Evolutionary conservation across 2,113 vertebrate genomes (phyloP).

Genomic region (Myxocyprinus asiaticus): DNA sequence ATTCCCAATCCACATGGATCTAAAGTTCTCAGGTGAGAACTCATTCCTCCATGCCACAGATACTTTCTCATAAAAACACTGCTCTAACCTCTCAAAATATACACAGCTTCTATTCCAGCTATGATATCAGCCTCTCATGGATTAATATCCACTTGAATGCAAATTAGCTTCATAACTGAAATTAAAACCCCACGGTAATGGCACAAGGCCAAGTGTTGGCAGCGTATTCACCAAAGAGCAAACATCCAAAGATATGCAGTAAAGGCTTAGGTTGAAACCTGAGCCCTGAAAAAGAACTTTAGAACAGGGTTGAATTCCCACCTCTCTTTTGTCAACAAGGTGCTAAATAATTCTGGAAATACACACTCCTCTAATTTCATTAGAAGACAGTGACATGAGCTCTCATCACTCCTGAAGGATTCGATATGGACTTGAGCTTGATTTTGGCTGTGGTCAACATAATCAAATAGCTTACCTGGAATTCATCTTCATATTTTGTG

Average conservation of each 20-base stretch:
- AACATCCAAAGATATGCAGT: conserved; percentile 55
- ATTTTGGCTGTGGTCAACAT: neutral
- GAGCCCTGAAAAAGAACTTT: conserved; percentile 57
- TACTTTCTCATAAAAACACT: neutral
- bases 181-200: conserved; percentile 27
- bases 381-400: neutral
- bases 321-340: conserved; percentile 64
- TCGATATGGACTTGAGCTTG: neutral
- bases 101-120: neutral
- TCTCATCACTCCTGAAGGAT: neutral
- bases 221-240: conserved; percentile 44
- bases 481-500: neutral
- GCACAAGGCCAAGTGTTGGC: conserved; percentile 5
- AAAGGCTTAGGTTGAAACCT: conserved; percentile 59
- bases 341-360: conserved; percentile 76
- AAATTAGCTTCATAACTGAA: conserved; percentile 42
- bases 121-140: neutral
- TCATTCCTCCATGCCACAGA: neutral
- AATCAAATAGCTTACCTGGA: neutral
- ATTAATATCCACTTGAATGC: conserved; percentile 32
- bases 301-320: conserved; percentile 66
- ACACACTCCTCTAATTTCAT: conserved; percentile 56
- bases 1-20: no score
- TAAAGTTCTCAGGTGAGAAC: no score
- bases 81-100: neutral